Conservation (phyloP, 1,140 invertebrate genomes). For the Rhyzopertha dominica region DNA sequence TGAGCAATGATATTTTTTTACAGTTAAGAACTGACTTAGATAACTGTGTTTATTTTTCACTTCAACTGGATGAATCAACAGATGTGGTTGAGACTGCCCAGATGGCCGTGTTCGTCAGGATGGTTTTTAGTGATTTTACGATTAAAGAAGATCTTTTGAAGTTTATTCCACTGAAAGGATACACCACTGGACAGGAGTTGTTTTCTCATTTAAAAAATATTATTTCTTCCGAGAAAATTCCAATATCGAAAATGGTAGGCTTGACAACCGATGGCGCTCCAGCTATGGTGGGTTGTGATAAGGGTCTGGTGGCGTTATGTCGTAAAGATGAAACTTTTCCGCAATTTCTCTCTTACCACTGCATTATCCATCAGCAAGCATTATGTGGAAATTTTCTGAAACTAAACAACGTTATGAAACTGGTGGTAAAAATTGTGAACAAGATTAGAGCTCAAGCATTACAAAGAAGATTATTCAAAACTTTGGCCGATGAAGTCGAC, state of each 20-base stretch:
- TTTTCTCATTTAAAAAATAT: constrained; percentile 34
- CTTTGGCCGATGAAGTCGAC: constrained; percentile 29
- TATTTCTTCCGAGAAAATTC: constrained; percentile 28
- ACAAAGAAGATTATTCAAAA: constrained; percentile 31
- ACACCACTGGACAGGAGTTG: constrained; percentile 36
- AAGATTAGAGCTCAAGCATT: constrained; percentile 38
- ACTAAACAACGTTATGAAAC: constrained; percentile 39
- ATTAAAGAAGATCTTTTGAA: constrained; percentile 36
- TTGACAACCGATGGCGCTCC: constrained; percentile 37
- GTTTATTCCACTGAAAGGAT: constrained; percentile 37
- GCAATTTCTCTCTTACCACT: constrained; percentile 38
- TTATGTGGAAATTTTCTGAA: constrained; percentile 35
- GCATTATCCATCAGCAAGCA: constrained; percentile 39
- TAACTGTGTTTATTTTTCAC: constrained; percentile 26
- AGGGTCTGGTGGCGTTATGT: constrained; percentile 33
- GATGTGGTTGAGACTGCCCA: constrained; percentile 18
- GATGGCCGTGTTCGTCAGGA: constrained; percentile 34
- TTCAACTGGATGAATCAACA: constrained; percentile 32
- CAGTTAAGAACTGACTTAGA: constrained; percentile 22
- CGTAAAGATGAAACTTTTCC: constrained; percentile 32
- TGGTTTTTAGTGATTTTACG: constrained; percentile 37
- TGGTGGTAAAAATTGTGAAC: constrained; percentile 40
- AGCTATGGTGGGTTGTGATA: constrained; percentile 34
- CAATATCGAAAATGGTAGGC: constrained; percentile 36
- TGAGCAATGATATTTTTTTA: constrained; percentile 19